Evolutionary conservation across 1,140 invertebrate genomes (phyloP), one percentile per base, ranked within the genome.

Genomic region (Microplitis demolitor): DNA sequence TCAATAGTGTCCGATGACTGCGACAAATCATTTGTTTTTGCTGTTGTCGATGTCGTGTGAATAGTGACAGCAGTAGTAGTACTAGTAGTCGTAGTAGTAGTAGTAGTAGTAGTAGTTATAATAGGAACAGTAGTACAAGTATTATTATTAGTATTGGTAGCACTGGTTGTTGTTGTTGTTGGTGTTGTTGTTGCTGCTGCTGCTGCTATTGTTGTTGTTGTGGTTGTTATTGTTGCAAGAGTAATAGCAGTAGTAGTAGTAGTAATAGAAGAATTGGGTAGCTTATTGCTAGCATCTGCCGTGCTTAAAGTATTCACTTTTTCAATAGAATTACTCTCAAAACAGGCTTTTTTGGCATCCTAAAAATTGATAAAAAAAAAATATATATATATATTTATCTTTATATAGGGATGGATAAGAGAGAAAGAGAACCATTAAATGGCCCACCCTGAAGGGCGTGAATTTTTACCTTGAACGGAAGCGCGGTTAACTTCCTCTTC

Each of bases 401-500:
- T 51, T 24, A 16, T 53, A 14, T 51, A 11, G 39, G 6, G 24
- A 51, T 31, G 9, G 53, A 70, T 63, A 73, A 51, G 8, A 58
- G 37, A 1, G 9, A 54, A 34, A 35, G 4, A 50, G 37, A 31
- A 51, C 6, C 16, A 64, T 50, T 39, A 54, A 58, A 78, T 84
- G 83, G 82, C 76, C 72, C 71, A 73, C 66, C 69, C 70, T 56
- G 63, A 66, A 66, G 66, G 66, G 56, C 56, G 60, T 39, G 67
- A 66, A 70, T 14, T 69, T 64, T 85, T 82, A 87, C 86, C 84
- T 87, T 87, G 83, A 82, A 85, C 84, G 85, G 86, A 87, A 85
- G 82, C 83, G 84, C 83, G 83, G 86, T 83, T 84, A 85, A 84
- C 84, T 87, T 87, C 85, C 86, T 87, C 79, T 87, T 87, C 84